These are phyloP conservation scores for Vanessa tameamea DNA, from an alignment of 1,140 invertebrate genomes.

Conservation along the genomic window DNA sequence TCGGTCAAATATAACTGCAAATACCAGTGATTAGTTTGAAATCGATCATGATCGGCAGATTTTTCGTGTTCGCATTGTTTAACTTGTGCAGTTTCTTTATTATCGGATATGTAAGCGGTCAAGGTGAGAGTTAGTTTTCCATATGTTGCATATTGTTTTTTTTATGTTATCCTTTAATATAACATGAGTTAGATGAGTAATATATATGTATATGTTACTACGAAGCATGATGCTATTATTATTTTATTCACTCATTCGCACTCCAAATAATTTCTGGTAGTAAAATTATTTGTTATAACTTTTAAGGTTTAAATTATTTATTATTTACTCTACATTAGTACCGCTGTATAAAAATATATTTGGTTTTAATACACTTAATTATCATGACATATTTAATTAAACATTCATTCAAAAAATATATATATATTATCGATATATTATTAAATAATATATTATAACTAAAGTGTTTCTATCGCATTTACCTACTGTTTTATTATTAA, in stretches of 20 bases:
- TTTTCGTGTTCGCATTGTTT: conserved; percentile 45
- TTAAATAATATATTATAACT: too few relatives aligned
- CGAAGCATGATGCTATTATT: not conserved
- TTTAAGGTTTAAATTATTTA: too few relatives aligned
- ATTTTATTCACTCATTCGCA: too few relatives aligned
- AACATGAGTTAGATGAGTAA: not conserved
- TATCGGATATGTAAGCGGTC: conserved; percentile 48
- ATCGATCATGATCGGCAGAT: conserved; percentile 58
- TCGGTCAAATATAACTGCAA: conserved; percentile 66
- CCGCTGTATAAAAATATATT: too few relatives aligned
- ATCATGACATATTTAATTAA: too few relatives aligned
- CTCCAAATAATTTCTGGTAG: not conserved
- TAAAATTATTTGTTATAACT: not conserved
- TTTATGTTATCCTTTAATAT: conserved; percentile 7
- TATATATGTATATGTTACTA: not conserved
- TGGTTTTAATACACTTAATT: too few relatives aligned
- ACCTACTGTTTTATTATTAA: not conserved
- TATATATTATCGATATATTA: too few relatives aligned
- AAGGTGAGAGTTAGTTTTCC: conserved; percentile 54
- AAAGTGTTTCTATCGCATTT: too few relatives aligned
- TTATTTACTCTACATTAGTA: too few relatives aligned
- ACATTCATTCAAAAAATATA: too few relatives aligned
- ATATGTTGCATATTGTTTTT: conserved; percentile 23
- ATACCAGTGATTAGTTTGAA: conserved; percentile 50
- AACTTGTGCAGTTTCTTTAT: conserved; percentile 51